These are phyloP conservation scores for Cheilosia soror DNA, from an alignment of 2,888 invertebrate genomes.

Conservation along the genomic window DNA sequence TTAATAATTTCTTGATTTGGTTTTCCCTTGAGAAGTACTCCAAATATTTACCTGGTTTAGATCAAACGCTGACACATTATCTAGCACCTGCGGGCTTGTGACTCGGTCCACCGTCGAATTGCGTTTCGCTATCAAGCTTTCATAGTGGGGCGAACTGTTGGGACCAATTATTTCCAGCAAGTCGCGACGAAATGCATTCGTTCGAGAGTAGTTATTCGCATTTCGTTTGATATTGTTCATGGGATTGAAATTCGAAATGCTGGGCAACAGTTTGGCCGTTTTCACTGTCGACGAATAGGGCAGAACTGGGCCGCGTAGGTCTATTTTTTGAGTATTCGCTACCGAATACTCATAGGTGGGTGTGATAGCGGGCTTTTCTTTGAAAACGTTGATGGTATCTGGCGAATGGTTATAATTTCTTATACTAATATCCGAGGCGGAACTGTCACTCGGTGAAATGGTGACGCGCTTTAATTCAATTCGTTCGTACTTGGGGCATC, in stretches of 20 bases:
- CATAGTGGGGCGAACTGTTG: constrained; percentile 85
- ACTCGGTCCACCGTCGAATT: constrained; percentile 23
- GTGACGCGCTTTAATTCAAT: constrained; percentile 24
- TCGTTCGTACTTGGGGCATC: constrained; percentile 29
- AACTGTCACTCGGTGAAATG: constrained; percentile 40
- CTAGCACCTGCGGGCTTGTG: neutral
- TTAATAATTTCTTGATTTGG: constrained; percentile 76
- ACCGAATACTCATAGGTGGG: constrained; percentile 52
- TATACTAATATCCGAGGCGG: constrained; percentile 5
- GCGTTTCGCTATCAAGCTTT: constrained; percentile 72
- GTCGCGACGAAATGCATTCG: constrained; percentile 91
- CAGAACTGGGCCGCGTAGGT: constrained; percentile 78
- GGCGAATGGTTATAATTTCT: neutral
- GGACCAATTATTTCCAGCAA: constrained; percentile 94
- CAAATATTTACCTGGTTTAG: constrained; percentile 46
- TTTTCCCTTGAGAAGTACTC: neutral
- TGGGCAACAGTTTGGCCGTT: constrained; percentile 84
- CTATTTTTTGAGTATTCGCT: constrained; percentile 78
- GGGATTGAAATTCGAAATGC: constrained; percentile 84
- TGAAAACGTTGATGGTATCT: neutral
- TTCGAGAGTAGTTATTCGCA: constrained; percentile 77
- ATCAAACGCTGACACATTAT: constrained; percentile 24
- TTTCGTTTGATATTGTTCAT: constrained; percentile 80
- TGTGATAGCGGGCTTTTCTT: constrained; percentile 13
- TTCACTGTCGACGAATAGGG: constrained; percentile 83